Conservation (phyloP, 1,140 invertebrate genomes). For the Ectropis grisescens region DNA sequence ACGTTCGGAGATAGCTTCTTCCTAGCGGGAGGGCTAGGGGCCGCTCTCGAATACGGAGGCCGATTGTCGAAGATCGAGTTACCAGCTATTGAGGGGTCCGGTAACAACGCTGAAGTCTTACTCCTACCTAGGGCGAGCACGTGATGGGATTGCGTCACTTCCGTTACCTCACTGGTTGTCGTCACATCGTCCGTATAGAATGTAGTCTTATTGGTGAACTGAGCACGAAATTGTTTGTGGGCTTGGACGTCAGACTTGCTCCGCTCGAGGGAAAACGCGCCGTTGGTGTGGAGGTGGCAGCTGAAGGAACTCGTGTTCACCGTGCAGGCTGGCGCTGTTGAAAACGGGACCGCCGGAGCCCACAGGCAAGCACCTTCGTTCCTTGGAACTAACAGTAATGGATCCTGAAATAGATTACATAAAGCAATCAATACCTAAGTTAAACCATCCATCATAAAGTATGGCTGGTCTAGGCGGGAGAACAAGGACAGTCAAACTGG, state of each 20-base stretch:
- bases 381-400: slow-evolving; percentile 74
- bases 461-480: too few relatives aligned
- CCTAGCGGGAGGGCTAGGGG: slow-evolving; percentile 60
- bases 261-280: slow-evolving; percentile 51
- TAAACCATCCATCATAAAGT: too few relatives aligned
- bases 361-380: slow-evolving; percentile 72
- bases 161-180: slow-evolving; percentile 11
- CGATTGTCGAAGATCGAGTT: slow-evolving; percentile 61
- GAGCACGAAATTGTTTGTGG: slow-evolving; percentile 29
- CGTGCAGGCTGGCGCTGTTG: slow-evolving; percentile 43
- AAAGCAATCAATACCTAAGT: too few relatives aligned
- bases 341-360: slow-evolving; percentile 55
- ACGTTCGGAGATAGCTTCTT: slow-evolving; percentile 46
- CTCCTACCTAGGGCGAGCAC: slow-evolving; percentile 51
- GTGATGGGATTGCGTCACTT: slow-evolving; percentile 14
- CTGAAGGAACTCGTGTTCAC: slow-evolving; percentile 48
- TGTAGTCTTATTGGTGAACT: slow-evolving; percentile 33
- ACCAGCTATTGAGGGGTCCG: slow-evolving; percentile 35
- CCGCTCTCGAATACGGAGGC: slow-evolving; percentile 43
- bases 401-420: slow-evolving; percentile 71
- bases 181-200: slow-evolving; percentile 39
- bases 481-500: too few relatives aligned
- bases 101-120: slow-evolving; percentile 51
- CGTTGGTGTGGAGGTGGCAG: slow-evolving; percentile 55
- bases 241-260: slow-evolving; percentile 60